Evolutionary conservation across 2,888 invertebrate species (phyloP).

Genomic region (Mimachlamys varia): DNA sequence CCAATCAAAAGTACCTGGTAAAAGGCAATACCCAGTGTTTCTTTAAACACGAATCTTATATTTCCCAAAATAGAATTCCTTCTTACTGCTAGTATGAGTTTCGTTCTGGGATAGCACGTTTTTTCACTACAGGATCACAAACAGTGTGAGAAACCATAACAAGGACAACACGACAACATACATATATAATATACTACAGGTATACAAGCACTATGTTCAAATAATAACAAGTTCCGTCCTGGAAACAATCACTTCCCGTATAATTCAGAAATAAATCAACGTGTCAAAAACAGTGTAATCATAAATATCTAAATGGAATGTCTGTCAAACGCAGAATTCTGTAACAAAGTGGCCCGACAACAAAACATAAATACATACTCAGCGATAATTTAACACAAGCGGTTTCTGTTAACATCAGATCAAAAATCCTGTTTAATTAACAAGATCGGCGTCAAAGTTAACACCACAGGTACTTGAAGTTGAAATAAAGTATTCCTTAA

Average conservation of each 20-base stretch:
- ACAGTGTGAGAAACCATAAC: neutral
- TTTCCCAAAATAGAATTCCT: neutral
- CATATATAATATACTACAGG: neutral
- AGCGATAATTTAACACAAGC: neutral
- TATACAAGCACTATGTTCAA: neutral
- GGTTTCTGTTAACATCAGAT: neutral
- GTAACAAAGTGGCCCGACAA: neutral
- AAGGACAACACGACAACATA: neutral
- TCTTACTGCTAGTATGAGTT: too few species aligned
- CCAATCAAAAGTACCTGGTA: neutral
- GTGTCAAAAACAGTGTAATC: neutral
- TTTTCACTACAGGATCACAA: neutral
- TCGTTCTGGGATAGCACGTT: neutral
- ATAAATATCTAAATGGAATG: slow-evolving; percentile 35
- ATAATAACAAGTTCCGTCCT: slow-evolving; percentile 17
- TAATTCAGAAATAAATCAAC: slow-evolving; percentile 8
- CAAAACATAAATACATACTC: neutral
- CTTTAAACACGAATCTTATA: neutral
- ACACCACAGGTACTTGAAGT: too few species aligned
- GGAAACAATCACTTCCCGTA: slow-evolving; percentile 17
- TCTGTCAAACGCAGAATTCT: slow-evolving; percentile 12
- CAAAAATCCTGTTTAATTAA: neutral
- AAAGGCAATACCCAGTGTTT: neutral
- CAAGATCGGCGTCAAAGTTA: neutral
- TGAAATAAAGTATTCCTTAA: too few species aligned